A percentile compares a stretch with the other conserved stretches of the same genome.
These are phyloP conservation scores for Rotaria socialis DNA, from an alignment of 2,888 invertebrate species.

Conservation along the genomic window DNA sequence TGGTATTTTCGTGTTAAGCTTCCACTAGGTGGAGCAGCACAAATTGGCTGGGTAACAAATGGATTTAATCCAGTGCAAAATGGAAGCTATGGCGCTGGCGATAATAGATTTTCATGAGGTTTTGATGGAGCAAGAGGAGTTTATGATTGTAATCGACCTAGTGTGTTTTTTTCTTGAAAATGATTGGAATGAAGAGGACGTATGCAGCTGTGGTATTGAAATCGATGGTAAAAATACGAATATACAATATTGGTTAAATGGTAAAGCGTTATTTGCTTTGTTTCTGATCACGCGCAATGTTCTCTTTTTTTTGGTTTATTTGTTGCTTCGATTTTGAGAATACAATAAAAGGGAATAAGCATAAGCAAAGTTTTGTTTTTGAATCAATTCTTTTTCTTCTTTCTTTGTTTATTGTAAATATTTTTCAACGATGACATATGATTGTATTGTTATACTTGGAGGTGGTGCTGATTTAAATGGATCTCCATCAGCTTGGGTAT, in stretches of 20 bases:
- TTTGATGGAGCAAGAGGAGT: background rate
- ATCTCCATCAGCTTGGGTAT: background rate
- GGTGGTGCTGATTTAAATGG: no score
- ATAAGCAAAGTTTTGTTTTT: background rate
- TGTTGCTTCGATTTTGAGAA: no score
- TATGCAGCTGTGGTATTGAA: conserved; percentile 28
- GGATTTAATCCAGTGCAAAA: background rate
- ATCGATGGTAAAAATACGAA: background rate
- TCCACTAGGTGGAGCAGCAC: background rate
- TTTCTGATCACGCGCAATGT: background rate
- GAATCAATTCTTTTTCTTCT: background rate
- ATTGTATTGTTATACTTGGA: no score
- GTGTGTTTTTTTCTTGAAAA: no score
- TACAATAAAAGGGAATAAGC: background rate
- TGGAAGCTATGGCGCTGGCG: background rate
- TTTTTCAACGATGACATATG: background rate
- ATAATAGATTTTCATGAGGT: background rate
- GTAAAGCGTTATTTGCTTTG: background rate
- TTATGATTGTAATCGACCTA: background rate
- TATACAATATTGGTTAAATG: background rate
- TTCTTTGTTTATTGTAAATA: no score
- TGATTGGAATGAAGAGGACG: background rate
- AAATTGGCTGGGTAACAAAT: conserved; percentile 17
- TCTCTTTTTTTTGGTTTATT: no score
- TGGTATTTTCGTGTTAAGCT: conserved; percentile 26